A percentile compares a stretch with the other conserved stretches of the same genome.
Conservation (phyloP, 2,113 vertebrate genomes). For the Gymnarchus niloticus region DNA sequence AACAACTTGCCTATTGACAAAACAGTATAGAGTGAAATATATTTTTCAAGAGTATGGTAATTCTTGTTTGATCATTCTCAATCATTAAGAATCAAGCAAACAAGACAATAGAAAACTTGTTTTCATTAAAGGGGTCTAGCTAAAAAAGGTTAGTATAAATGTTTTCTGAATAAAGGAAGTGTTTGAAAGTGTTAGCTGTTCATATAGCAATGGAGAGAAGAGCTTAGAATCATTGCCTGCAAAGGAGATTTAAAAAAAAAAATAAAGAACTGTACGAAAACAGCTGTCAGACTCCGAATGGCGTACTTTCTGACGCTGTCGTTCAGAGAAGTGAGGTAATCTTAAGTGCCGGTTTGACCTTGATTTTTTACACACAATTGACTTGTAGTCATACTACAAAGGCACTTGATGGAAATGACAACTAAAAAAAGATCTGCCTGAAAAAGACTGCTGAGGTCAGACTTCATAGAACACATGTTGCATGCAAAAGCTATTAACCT, state of each 20-base stretch:
- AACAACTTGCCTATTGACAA: background rate
- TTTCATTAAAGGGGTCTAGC: background rate
- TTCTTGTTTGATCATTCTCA: background rate
- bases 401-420: background rate
- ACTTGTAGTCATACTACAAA: conserved; percentile 1
- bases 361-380: conserved; percentile 9
- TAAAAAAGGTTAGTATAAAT: background rate
- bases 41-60: background rate
- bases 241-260: background rate
- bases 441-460: no score
- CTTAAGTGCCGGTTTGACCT: background rate
- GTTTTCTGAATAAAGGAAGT: background rate
- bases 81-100: background rate
- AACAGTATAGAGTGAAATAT: background rate
- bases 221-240: background rate
- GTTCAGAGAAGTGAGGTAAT: background rate
- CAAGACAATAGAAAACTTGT: background rate
- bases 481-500: background rate
- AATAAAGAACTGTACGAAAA: background rate
- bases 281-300: background rate
- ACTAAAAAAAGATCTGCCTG: no score
- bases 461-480: background rate
- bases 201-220: background rate
- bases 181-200: background rate
- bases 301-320: background rate